Evolutionary conservation across 2,888 invertebrate species (phyloP).

Genomic region (Listrodromus nycthemerus): DNA sequence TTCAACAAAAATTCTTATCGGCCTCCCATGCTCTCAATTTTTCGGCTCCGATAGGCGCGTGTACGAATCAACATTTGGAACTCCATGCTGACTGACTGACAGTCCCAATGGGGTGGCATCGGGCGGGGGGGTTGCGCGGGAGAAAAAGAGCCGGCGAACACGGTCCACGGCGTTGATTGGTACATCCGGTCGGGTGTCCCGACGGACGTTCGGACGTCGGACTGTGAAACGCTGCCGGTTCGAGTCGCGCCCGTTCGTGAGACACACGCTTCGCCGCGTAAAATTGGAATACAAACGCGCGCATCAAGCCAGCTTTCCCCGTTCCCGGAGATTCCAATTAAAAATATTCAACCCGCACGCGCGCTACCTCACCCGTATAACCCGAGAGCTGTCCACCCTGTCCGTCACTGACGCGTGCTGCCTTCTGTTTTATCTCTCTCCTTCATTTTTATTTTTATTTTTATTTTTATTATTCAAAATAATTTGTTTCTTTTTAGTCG

Average conservation of each 20-base stretch:
- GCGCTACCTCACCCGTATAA: slow-evolving; percentile 16
- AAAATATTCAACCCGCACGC: slow-evolving; percentile 48
- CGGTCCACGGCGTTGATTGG: slow-evolving; percentile 70
- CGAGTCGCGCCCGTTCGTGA: slow-evolving; percentile 36
- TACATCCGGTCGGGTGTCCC: slow-evolving; percentile 65
- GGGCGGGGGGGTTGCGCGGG: not conserved
- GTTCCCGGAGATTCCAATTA: slow-evolving; percentile 58
- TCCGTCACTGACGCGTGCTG: slow-evolving; percentile 38
- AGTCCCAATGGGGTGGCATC: too few species aligned
- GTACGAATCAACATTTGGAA: slow-evolving; percentile 8
- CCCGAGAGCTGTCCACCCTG: slow-evolving; percentile 18
- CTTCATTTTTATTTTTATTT: not conserved
- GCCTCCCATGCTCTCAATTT: slow-evolving; percentile 6
- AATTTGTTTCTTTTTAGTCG: too few species aligned
- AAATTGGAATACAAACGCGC: slow-evolving; percentile 57
- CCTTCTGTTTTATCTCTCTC: slow-evolving; percentile 16
- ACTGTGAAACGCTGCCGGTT: slow-evolving; percentile 38
- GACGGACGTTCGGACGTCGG: slow-evolving; percentile 40
- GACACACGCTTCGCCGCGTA: slow-evolving; percentile 33
- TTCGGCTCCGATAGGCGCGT: not conserved
- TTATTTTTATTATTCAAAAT: not conserved
- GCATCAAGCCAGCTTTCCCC: slow-evolving; percentile 30
- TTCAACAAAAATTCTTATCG: not conserved
- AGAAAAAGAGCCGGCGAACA: slow-evolving; percentile 48
- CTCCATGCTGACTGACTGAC: not conserved